Evolutionary conservation across 1,140 invertebrate species (phyloP), one percentile per base, ranked within the genome.

Genomic region (Cyrtorhinus lividipennis): DNA sequence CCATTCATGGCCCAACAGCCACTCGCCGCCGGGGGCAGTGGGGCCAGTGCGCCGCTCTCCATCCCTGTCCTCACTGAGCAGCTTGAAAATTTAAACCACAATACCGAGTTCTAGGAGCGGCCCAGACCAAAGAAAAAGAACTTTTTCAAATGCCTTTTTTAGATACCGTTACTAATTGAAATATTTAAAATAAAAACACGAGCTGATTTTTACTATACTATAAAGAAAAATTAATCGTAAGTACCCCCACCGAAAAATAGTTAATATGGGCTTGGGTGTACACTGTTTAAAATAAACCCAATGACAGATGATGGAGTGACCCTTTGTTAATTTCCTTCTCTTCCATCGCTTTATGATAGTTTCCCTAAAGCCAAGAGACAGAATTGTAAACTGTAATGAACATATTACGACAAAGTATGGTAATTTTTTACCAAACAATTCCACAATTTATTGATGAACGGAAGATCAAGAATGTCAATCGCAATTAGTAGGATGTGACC

Each of bases 1-100:
- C 88, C 93, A 64, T 85, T 84, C 64, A 94, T 94, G 76, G 81
- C 87, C 26, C 67, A 67, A 46, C 30, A 56, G 20, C 59, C 65
- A 1, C 56, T 25, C 13, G 27, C 25, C 0, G 59, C 62, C 56
- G 38, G 58, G 15, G 56, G 13, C 22, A 38, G 46, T n/a, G 56
- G 62, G 3, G 44, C 20, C 30, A 22, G 13, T 18, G 62, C 62
- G n/a, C 30, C 44, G 20, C 25, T 63, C n/a, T 56, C 46, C 53
- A 63, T 63, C 13, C 53, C 62, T 20, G 62, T 63, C 44, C 25
- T 63, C 25, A 23, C 62, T 12, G 62, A 63, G 30, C 62, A 63
- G 25, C 48, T 22, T 15, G 64, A 64, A 24, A 46, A 26, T 27
- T 23, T 53, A 27, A 66, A 66, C 59, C 65, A 66, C 62, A 65